Evolutionary conservation across 2,888 invertebrate genomes (phyloP).

Genomic region (Amaurobius ferox): DNA sequence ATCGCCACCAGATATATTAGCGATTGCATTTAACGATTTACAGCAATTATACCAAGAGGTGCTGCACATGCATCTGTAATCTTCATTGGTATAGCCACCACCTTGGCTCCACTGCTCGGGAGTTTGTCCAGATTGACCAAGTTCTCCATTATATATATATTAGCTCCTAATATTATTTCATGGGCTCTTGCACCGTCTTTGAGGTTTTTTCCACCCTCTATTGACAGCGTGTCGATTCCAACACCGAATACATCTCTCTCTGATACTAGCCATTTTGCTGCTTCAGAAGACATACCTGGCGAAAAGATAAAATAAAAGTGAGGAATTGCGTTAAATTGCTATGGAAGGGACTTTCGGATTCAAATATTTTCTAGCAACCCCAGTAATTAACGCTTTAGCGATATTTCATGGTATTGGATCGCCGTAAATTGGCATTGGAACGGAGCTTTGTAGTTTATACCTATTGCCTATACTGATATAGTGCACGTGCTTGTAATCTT

Average conservation of each 20-base stretch:
- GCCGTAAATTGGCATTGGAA: too few relatives aligned
- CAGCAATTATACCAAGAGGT: constrained; percentile 78
- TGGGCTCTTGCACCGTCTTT: constrained; percentile 80
- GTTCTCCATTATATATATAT: constrained; percentile 82
- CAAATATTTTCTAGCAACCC: too few relatives aligned
- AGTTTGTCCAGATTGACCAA: constrained; percentile 79
- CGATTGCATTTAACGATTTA: too few relatives aligned
- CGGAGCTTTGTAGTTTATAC: too few relatives aligned
- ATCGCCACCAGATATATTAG: too few relatives aligned
- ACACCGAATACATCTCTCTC: constrained; percentile 82
- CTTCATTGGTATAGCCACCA: constrained; percentile 82
- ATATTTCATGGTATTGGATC: too few relatives aligned
- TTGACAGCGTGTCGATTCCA: constrained; percentile 83
- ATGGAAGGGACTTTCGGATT: too few relatives aligned
- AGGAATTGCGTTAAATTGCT: too few relatives aligned
- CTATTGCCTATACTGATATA: too few relatives aligned
- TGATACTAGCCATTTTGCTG: constrained; percentile 82
- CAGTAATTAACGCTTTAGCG: too few relatives aligned
- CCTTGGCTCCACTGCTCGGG: constrained; percentile 75
- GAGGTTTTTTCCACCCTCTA: constrained; percentile 79
- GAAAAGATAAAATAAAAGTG: neutral
- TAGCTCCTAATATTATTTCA: constrained; percentile 79
- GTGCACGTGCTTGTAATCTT: too few relatives aligned
- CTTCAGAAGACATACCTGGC: constrained; percentile 76
- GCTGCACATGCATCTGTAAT: constrained; percentile 82